Evolutionary conservation across 1,140 invertebrate species (phyloP), one percentile per base, ranked within the genome.

Genomic region (Trinorchestia longiramus): DNA sequence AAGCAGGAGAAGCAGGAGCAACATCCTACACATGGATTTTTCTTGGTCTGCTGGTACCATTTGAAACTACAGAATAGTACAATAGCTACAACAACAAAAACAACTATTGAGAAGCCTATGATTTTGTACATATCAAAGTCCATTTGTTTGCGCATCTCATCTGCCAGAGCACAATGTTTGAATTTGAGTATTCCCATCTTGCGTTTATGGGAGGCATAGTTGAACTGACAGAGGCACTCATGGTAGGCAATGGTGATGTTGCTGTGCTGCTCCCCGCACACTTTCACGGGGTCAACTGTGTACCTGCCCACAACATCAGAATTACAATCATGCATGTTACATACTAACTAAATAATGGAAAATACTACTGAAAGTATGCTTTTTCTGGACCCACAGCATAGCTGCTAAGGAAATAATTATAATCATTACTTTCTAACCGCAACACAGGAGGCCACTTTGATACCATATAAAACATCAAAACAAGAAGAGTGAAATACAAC

Each of bases 21-120:
- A 19, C 95, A 96, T 44, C 96, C 96, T 8, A 94, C 95, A 95
- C 96, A 97, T 41, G 96, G 96, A 96, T 97, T 96, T n/a, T 87
- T 95, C 94, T 97, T 97, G 42, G 96, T 97, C 43, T 97, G 95
- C 42, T 96, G 43, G 88, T 97, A 97, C 96, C 96, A 97, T 57
- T 97, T 96, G 87, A 95, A 97, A 15, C 96, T 96, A 53, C 96
- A 97, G 87, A 96, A 96, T 36, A 95, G 95, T 41, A 96, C 96
- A 96, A 97, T 95, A 42, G 95, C 77, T 95, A 96, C 91, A 44
- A 97, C 96, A 42, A 96, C 44, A 77, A 96, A 95, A 53, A 96
- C 96, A 94, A 96, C 95, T 28, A 95, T 53, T 11, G 96, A 96
- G 87, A 96, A 96, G 44, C 96, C 96, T 95, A 97, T 97, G 53